Base-by-base conservation (phyloP, 2,888 invertebrate species). In the Drosophila maculinotata region DNA sequence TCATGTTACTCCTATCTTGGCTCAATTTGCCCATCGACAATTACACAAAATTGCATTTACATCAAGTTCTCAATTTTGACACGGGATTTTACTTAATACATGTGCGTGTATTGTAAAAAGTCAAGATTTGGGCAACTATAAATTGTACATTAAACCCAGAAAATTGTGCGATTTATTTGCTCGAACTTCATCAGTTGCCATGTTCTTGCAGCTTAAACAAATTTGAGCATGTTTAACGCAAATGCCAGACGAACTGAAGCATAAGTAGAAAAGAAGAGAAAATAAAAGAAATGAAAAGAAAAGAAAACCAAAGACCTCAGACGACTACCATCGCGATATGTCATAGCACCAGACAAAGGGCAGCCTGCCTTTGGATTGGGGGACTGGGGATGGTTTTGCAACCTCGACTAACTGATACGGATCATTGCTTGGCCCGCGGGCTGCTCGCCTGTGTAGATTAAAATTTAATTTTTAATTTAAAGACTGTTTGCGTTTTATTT, bases 401-500 rank as follows among this genome's bases (percentile, higher is more conserved):
- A 56, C 20, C 52, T 58, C 36, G 17, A 42, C 59, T 49, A 62
- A 59, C 41, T 62, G 82, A 78, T 84, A 77, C 57, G 67, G 76
- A 77, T 77, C 77, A 62, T 48, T 48, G 66, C 64, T 57, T 59
- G 33, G 66, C 47, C 58, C 36, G 15, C 47, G 25, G 64, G 54
- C 31, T 15, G 48, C 54, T 23, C 28, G 28, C 17, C 38, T 48
- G 53, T 74, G 68, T 71, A 86, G 87, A 89, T 90, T 89, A 90
- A 90, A 90, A 85, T 89, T 90, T 89, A 90, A 90, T 90, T 90
- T 90, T 90, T 89, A 90, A 89, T 90, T 90, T 89, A 79, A 89
- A 76, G 81, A 76, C 79, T 87, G 88, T 87, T 88, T 89, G 87
- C 76, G 28, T 87, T 79, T 82, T 88, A 79, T 88, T 89, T 85